Evolutionary conservation across 2,113 vertebrate genomes (phyloP).

Genomic region (Talpa occidentalis): DNA sequence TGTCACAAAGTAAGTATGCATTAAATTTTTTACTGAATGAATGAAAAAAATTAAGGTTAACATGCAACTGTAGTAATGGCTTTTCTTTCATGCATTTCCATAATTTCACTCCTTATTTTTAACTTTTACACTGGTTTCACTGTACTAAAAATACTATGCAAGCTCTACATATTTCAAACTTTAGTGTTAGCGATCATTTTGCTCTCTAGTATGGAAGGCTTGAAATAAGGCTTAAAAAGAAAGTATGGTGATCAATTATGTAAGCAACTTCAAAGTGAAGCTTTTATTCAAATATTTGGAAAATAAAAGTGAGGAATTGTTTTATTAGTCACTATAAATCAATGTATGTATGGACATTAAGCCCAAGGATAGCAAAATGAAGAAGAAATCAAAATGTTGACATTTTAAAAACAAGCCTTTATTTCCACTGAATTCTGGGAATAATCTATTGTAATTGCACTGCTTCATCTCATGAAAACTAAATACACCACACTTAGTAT

Average conservation of each 20-base stretch:
- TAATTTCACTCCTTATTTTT: conserved; percentile 32
- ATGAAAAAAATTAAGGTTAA: conserved; percentile 16
- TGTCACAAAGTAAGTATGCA: not conserved
- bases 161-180: conserved; percentile 34
- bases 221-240: conserved; percentile 37
- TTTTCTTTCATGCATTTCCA: not conserved
- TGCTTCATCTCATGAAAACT: conserved; percentile 37
- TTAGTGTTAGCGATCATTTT: conserved; percentile 22
- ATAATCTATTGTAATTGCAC: conserved; percentile 33
- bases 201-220: not conserved
- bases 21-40: conserved; percentile 32
- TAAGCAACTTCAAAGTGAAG: conserved; percentile 55
- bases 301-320: conserved; percentile 30
- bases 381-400: not conserved
- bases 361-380: conserved; percentile 44
- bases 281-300: conserved; percentile 12
- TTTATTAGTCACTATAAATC: conserved; percentile 37
- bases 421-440: conserved; percentile 49
- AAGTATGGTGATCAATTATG: conserved; percentile 23
- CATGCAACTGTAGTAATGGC: not conserved
- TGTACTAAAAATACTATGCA: conserved; percentile 37
- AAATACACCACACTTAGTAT: not conserved
- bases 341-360: not conserved
- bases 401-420: conserved; percentile 45
- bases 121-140: conserved; percentile 37